Evolutionary conservation across 2,797 vertebrate genomes (phyloP).

Genomic region (Salmo trutta): DNA sequence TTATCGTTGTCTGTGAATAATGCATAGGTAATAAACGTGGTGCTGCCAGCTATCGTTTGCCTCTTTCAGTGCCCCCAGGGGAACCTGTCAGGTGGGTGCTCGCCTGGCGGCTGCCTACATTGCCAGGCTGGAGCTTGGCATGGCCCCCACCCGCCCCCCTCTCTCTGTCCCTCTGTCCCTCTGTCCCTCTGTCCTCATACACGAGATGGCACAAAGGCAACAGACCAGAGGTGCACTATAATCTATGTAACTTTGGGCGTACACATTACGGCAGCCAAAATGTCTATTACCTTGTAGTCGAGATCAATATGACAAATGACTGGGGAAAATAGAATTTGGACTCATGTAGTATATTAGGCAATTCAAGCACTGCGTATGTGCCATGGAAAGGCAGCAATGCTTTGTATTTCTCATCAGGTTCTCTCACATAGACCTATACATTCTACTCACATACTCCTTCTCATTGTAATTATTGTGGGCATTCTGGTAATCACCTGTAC

Average conservation of each 20-base stretch:
- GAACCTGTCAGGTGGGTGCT: slow-evolving; percentile 60
- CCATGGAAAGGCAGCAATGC: not conserved
- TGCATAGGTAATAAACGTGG: slow-evolving; percentile 55
- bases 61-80: slow-evolving; percentile 41
- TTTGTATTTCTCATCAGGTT: too few relatives aligned
- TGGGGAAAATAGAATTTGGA: not conserved
- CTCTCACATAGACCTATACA: not conserved
- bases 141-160: slow-evolving; percentile 24
- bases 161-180: slow-evolving; percentile 8
- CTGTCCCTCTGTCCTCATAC: slow-evolving; percentile 22
- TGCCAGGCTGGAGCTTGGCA: slow-evolving; percentile 44
- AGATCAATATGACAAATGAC: not conserved
- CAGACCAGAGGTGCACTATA: slow-evolving; percentile 5
- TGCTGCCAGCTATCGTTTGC: slow-evolving; percentile 56
- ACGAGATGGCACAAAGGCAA: slow-evolving; percentile 13
- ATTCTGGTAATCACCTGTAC: not conserved
- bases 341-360: not conserved
- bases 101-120: slow-evolving; percentile 49
- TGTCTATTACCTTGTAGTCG: not conserved
- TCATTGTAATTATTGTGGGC: not conserved
- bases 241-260: not conserved
- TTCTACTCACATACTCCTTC: not conserved
- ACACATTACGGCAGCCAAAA: not conserved
- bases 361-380: not conserved
- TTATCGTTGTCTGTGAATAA: slow-evolving; percentile 61